phyloP scores from a whole-genome alignment of 1,140 invertebrate species.

The Ceratina japonica region DNA sequence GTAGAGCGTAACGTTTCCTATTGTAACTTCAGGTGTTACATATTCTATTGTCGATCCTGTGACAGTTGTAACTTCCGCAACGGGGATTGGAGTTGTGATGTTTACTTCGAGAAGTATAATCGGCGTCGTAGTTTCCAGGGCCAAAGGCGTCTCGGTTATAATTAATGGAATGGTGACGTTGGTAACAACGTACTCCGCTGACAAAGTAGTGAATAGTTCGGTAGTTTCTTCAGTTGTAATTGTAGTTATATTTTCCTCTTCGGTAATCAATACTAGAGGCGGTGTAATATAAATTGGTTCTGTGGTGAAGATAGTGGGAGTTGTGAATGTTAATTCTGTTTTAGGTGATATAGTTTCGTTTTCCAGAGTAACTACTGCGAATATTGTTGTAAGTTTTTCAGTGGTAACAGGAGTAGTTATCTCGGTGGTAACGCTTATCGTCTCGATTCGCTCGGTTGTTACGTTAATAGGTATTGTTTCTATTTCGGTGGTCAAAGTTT shows the following conservation, averaged over 20 bases:
- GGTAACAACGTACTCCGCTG: not conserved
- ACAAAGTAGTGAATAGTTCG: not conserved
- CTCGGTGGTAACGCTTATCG: not conserved
- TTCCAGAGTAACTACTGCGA: not conserved
- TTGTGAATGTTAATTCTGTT: not conserved
- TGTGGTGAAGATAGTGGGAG: not conserved
- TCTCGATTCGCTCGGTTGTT: not conserved
- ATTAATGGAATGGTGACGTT: not conserved
- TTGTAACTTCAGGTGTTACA: not conserved
- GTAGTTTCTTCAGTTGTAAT: no score
- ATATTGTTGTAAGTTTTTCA: not conserved
- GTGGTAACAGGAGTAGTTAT: fast-evolving
- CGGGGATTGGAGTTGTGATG: not conserved
- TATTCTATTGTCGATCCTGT: not conserved
- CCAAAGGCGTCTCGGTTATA: not conserved
- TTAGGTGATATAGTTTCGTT: not conserved
- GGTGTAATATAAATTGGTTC: not conserved
- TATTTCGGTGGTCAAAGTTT: not conserved
- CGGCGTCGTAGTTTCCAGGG: not conserved
- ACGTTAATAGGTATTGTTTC: not conserved
- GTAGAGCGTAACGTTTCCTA: not conserved
- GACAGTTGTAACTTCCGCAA: not conserved
- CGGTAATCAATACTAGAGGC: not conserved
- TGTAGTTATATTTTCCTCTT: not conserved
- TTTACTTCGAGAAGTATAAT: not conserved